A percentile compares a stretch with the other conserved stretches of the same genome.
phyloP scores from a whole-genome alignment of 2,888 invertebrate species.

The Rutpela maculata region DNA sequence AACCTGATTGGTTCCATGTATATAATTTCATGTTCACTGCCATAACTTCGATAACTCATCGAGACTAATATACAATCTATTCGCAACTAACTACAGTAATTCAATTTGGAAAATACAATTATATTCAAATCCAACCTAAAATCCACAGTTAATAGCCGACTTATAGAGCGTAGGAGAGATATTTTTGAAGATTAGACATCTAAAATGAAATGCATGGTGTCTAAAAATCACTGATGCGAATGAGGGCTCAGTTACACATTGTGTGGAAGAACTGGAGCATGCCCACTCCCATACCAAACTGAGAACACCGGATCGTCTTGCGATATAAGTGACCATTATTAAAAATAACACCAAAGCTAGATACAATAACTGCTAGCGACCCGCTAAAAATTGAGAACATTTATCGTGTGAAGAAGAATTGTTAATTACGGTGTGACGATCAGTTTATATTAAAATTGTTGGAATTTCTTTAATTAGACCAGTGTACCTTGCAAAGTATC shows the following conservation, averaged over 20 bases:
- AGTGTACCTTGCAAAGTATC: too few relatives aligned
- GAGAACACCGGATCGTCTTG: conserved; percentile 40
- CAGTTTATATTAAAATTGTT: neutral
- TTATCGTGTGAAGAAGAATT: conserved; percentile 11
- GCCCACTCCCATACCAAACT: conserved; percentile 51
- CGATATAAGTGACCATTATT: conserved; percentile 38
- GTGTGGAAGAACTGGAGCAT: conserved; percentile 61
- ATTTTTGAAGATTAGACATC: conserved; percentile 40
- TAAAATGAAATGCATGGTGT: conserved; percentile 54
- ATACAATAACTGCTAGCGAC: conserved; percentile 30
- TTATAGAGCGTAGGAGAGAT: conserved; percentile 37
- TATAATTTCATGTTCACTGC: neutral
- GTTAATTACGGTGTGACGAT: neutral
- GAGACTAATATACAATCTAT: neutral
- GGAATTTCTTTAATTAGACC: too few relatives aligned
- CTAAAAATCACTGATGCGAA: conserved; percentile 60
- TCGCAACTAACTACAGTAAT: conserved; percentile 5
- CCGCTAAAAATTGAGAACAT: conserved; percentile 8
- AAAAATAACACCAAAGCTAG: conserved; percentile 22
- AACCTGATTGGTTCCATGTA: neutral
- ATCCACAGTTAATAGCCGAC: conserved; percentile 35
- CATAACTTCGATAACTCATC: neutral
- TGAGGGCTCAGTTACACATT: conserved; percentile 61
- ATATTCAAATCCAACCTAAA: conserved; percentile 39
- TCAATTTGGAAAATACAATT: conserved; percentile 29